Conservation (phyloP, 2,888 invertebrate genomes). For the Spodoptera littoralis region DNA sequence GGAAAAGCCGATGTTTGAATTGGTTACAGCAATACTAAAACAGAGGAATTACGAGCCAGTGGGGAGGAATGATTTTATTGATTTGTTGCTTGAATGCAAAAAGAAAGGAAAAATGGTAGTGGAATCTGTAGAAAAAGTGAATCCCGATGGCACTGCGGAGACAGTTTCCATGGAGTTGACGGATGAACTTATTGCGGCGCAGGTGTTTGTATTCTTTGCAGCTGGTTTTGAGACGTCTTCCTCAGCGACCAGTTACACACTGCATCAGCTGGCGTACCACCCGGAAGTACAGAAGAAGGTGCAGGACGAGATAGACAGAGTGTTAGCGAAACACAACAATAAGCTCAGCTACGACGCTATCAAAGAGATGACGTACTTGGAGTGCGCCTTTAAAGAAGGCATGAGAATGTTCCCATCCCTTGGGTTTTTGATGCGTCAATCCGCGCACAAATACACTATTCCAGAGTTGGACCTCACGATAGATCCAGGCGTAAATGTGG, state of each 20-base stretch:
- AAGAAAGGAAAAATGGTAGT: conserved; percentile 66
- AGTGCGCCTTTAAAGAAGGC: conserved; percentile 72
- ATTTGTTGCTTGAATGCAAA: conserved; percentile 69
- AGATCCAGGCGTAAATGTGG: conserved; percentile 68
- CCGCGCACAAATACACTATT: conserved; percentile 67
- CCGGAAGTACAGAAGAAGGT: conserved; percentile 68
- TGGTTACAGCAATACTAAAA: conserved; percentile 70
- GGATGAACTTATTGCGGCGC: conserved; percentile 69
- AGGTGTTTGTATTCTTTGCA: conserved; percentile 74
- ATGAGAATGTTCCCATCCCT: conserved; percentile 77
- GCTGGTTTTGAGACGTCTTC: conserved; percentile 78
- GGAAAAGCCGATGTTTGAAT: conserved; percentile 63
- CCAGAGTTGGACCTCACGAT: conserved; percentile 67
- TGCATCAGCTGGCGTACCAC: conserved; percentile 72
- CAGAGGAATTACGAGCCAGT: conserved; percentile 70
- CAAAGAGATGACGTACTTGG: conserved; percentile 72
- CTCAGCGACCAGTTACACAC: conserved; percentile 72
- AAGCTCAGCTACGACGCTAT: conserved; percentile 72
- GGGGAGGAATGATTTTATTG: conserved; percentile 72
- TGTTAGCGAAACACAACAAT: conserved; percentile 62
- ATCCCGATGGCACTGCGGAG: conserved; percentile 67
- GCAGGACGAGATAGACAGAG: conserved; percentile 69
- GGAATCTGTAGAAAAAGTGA: conserved; percentile 68
- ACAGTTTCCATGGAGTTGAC: conserved; percentile 62
- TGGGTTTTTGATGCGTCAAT: conserved; percentile 68